A percentile compares a stretch with the other conserved stretches of the same genome.
Conservation (phyloP, 2,888 invertebrate genomes). For the Nyleta sp. region DNA sequence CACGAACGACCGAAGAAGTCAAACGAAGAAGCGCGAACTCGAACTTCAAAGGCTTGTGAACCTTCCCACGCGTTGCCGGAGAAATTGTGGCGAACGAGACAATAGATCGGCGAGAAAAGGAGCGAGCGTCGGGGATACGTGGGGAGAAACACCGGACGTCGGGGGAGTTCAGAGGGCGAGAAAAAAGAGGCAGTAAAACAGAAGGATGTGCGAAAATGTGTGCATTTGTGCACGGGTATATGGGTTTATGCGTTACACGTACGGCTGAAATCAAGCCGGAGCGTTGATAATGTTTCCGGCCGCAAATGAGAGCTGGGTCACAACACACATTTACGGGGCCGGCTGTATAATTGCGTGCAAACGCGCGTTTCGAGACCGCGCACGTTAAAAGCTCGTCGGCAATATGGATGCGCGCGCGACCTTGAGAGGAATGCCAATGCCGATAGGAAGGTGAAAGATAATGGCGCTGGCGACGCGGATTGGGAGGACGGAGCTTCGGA, state of each 20-base stretch:
- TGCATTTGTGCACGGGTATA: conserved; percentile 25
- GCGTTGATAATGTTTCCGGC: conserved; percentile 59
- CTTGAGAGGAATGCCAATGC: conserved; percentile 44
- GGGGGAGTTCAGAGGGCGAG: conserved; percentile 47
- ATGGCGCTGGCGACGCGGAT: too few species aligned
- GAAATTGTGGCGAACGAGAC: conserved; percentile 78
- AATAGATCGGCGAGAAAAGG: too few species aligned
- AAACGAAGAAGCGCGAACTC: conserved; percentile 68
- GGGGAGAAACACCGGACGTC: conserved; percentile 60
- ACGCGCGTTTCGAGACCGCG: too few species aligned
- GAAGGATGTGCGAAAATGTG: conserved; percentile 40
- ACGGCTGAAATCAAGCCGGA: too few species aligned
- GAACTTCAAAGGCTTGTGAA: conserved; percentile 80
- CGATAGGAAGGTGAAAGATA: conserved; percentile 7
- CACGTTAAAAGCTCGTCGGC: background rate
- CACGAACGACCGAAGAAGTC: conserved; percentile 53
- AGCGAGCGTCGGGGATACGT: too few species aligned
- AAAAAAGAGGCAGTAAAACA: conserved; percentile 58
- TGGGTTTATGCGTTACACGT: conserved; percentile 44
- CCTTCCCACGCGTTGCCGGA: conserved; percentile 81
- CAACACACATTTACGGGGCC: conserved; percentile 39
- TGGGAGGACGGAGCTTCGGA: too few species aligned
- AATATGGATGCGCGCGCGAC: conserved; percentile 40
- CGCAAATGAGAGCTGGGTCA: conserved; percentile 61
- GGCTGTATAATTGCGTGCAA: conserved; percentile 48